These are phyloP conservation scores for Nannoperca australis DNA, from an alignment of 2,797 vertebrate species.

Conservation along the genomic window DNA sequence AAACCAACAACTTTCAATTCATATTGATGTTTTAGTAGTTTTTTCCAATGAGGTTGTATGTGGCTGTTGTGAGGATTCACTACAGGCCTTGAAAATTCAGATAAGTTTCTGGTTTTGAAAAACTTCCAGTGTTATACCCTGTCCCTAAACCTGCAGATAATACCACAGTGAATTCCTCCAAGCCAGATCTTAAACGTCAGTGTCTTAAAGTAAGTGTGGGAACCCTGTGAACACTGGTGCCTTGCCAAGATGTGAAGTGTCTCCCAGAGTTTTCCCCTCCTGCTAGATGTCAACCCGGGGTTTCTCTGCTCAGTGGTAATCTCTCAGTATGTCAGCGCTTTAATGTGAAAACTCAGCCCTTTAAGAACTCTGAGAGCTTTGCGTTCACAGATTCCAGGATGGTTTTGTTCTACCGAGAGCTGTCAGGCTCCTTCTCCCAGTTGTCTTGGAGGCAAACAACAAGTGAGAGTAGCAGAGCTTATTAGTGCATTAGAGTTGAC, in stretches of 20 bases:
- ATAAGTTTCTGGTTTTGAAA: neutral
- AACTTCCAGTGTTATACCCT: neutral
- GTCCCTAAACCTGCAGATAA: constrained; percentile 12
- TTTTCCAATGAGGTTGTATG: neutral
- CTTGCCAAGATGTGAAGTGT: constrained; percentile 27
- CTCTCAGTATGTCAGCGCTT: constrained; percentile 43
- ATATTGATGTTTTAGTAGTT: neutral
- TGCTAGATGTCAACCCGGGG: constrained; percentile 29
- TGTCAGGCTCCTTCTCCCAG: constrained; percentile 31
- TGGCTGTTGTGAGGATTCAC: neutral
- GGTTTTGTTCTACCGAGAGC: constrained; percentile 15
- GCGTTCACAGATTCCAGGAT: constrained; percentile 19
- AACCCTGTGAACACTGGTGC: constrained; percentile 14
- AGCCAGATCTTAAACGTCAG: neutral
- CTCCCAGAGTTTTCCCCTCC: constrained; percentile 24
- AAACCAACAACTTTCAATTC: constrained; percentile 49
- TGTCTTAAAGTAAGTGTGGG: constrained; percentile 37
- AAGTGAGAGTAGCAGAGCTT: constrained; percentile 38
- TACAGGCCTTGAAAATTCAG: neutral
- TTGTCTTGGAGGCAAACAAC: constrained; percentile 26
- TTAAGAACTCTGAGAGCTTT: constrained; percentile 35
- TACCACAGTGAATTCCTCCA: constrained; percentile 3
- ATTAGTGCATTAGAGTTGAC: constrained; percentile 47
- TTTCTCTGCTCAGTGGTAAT: constrained; percentile 47
- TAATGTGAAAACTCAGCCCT: constrained; percentile 21